Evolutionary conservation across 2,113 vertebrate genomes (phyloP), one percentile per base, ranked within the genome.

Genomic region (Taurulus bubalis): DNA sequence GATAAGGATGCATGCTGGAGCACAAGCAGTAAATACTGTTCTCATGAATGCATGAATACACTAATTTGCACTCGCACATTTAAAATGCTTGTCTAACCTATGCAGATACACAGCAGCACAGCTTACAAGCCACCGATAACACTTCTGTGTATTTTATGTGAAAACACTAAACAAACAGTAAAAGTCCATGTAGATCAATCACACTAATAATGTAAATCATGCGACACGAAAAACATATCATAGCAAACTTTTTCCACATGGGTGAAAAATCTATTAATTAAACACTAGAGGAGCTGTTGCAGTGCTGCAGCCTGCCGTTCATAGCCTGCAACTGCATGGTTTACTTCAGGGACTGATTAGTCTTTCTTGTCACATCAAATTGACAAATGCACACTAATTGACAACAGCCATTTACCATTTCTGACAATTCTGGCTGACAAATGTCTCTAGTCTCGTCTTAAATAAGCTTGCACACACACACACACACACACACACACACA

Each of bases 301-400:
- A 73, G 86, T 87, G 86, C 91, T 94, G 92, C 92, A 16, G 69
- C 90, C 94, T 92, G 85, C 92, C 93, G 94, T 76, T 76, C 47
- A n/a, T 0, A 42, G 2, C 9, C 28, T 60, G 86, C 11, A 85
- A 91, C 62, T 90, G 87, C 89, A 73, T 0, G 55, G 8, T 4
- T 45, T 36, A 22, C 65, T 26, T 40, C 1, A 14, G 20, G 51
- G 40, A 58, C 73, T 26, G 2, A 55, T 20, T 4, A 24, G n/a
- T 55, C 22, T 32, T 59, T 8, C 20, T 71, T 47, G 32, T 67
- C 65, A 53, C 59, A 85, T 69, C 69, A 71, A 38, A 34, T 60
- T 20, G 34, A 64, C 1, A 4, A 22, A 1, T 63, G n/a, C n/a
- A n/a, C n/a, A n/a, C n/a, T n/a, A n/a, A n/a, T n/a, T n/a, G n/a